Conservation (phyloP, 2,113 vertebrate genomes). For the Silurus glanis region DNA sequence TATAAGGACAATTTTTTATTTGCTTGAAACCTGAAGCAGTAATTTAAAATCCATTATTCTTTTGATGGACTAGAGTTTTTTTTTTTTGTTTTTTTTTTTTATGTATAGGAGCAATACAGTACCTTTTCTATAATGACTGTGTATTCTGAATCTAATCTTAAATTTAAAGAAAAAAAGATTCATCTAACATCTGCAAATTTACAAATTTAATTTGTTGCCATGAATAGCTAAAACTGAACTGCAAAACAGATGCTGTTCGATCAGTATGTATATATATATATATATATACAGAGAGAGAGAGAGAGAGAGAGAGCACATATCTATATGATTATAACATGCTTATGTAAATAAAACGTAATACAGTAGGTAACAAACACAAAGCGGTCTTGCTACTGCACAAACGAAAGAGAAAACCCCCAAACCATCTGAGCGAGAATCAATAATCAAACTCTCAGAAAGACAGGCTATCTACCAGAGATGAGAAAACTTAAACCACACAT, state of each 20-base stretch:
- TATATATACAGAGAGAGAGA: too few relatives aligned
- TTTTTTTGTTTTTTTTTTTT: too few relatives aligned
- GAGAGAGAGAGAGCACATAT: neutral
- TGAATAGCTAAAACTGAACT: neutral
- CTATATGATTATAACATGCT: neutral
- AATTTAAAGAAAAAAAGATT: neutral
- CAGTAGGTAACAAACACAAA: neutral
- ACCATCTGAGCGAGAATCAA: conserved; percentile 32
- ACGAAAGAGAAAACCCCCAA: conserved; percentile 4
- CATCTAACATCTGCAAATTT: too few relatives aligned
- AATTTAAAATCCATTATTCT: neutral
- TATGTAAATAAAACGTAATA: neutral
- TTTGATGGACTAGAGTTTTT: neutral
- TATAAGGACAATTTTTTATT: neutral
- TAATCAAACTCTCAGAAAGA: conserved; percentile 45
- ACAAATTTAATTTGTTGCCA: neutral
- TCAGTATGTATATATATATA: neutral
- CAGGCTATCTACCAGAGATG: conserved; percentile 48
- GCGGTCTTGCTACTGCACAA: neutral
- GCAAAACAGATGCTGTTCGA: neutral
- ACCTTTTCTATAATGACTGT: neutral
- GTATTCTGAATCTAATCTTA: neutral
- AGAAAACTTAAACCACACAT: conserved; percentile 65
- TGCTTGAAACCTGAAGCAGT: neutral
- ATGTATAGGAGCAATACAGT: too few relatives aligned